Percentiles rank a stretch among this genome's conserved stretches.
Conservation (phyloP, 2,797 vertebrate genomes). For the Salarias fasciatus region DNA sequence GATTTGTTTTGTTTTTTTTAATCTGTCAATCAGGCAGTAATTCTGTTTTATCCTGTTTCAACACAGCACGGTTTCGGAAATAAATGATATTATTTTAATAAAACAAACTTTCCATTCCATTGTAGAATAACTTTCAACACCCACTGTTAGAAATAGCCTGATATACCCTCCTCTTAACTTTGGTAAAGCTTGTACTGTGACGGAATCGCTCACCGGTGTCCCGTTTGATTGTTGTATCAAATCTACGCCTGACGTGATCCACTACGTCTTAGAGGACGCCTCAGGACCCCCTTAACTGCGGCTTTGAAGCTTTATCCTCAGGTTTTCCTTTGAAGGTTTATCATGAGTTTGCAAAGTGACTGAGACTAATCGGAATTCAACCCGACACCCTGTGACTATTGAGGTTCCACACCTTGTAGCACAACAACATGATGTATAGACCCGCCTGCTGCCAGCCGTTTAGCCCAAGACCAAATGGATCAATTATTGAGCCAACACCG, state of each 20-base stretch:
- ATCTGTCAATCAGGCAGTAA: too few species aligned
- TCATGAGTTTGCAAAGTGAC: slow-evolving; percentile 49
- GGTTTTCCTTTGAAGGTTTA: slow-evolving; percentile 56
- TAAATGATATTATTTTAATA: too few species aligned
- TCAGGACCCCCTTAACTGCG: slow-evolving; percentile 30
- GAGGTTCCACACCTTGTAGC: slow-evolving; percentile 33
- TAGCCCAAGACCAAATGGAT: slow-evolving; percentile 18
- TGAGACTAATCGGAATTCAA: slow-evolving; percentile 40
- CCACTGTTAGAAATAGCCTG: background rate
- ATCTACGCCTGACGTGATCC: slow-evolving; percentile 25
- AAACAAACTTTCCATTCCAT: too few species aligned
- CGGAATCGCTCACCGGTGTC: slow-evolving; percentile 1
- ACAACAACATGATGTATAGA: slow-evolving; percentile 22
- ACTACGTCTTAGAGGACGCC: slow-evolving; percentile 24
- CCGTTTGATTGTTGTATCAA: slow-evolving; percentile 34
- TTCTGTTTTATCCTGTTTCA: too few species aligned
- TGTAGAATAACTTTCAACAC: too few species aligned
- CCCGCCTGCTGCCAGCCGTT: slow-evolving; percentile 15
- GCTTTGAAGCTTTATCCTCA: slow-evolving; percentile 39
- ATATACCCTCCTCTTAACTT: background rate
- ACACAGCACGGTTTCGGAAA: too few species aligned
- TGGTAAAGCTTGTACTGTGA: slow-evolving; percentile 1
- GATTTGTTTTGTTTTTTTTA: too few species aligned
- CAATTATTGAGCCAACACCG: slow-evolving; percentile 8
- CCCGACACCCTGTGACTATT: slow-evolving; percentile 11